Conservation (phyloP, 1,140 invertebrate genomes). For the Neotoxoptera formosana region DNA sequence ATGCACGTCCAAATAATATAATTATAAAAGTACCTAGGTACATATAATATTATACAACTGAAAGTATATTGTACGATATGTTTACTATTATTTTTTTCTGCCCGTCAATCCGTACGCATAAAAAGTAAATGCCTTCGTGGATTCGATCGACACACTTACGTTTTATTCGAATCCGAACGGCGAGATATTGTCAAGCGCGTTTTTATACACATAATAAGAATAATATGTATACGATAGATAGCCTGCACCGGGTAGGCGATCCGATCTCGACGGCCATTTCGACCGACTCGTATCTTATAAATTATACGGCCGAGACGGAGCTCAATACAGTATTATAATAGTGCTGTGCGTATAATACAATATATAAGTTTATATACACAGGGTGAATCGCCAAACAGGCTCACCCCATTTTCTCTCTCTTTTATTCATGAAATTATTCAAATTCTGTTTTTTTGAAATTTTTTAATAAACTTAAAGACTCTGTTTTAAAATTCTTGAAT, state of each 20-base stretch:
- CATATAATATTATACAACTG: background rate
- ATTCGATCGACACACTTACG: constrained; percentile 31
- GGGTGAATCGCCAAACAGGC: too few relatives aligned
- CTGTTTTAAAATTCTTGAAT: too few relatives aligned
- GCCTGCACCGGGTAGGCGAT: background rate
- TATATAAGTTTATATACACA: too few relatives aligned
- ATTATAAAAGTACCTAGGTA: background rate
- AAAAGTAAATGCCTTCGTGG: constrained; percentile 38
- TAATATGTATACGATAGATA: constrained; percentile 28
- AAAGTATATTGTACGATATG: background rate
- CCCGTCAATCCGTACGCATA: background rate
- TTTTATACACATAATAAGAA: background rate
- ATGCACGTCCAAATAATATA: background rate
- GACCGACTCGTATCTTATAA: background rate
- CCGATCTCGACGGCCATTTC: background rate
- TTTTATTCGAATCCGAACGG: constrained; percentile 42
- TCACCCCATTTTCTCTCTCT: too few relatives aligned
- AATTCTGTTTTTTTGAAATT: too few relatives aligned
- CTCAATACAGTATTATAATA: background rate
- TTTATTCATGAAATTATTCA: too few relatives aligned
- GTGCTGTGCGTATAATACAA: background rate
- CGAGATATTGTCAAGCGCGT: constrained; percentile 23
- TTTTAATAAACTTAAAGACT: too few relatives aligned
- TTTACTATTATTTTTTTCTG: constrained; percentile 21
- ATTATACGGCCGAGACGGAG: background rate